Base-by-base conservation (phyloP, 2,888 invertebrate species). In the Polymixis flavicincta region DNA sequence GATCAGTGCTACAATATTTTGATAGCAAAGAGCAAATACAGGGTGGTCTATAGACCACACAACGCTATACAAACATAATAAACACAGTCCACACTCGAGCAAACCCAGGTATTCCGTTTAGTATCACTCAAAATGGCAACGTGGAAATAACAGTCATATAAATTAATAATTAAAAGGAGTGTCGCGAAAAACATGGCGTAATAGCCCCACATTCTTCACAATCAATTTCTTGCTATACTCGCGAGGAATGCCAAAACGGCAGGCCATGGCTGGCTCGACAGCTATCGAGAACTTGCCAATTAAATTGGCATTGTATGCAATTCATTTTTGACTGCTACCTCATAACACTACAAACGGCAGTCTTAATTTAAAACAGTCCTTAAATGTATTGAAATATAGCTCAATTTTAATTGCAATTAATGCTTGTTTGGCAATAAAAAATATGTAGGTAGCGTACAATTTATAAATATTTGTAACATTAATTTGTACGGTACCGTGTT, bases 141-240 rank as follows among this genome's bases (percentile, higher is more conserved):
- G 69, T 78, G 74, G 64, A 80, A 80, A 84, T 79, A 80, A 80
- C 73, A 75, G 75, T 82, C 85, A 87, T 88, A 90, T 89, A 87
- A 88, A 90, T 90, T 89, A 90, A 90, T 90, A 90, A 91, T 90
- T 89, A 86, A 87, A 86, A 80, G 79, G 82, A 88, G 85, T 84
- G 82, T 82, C 59, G 76, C 65, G 68, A 78, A 87, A 89, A 91
- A 90, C 83, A 89, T 86, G 87, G 87, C 83, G 71, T 89, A 91
- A 93, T 91, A 89, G 88, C 80, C 83, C 87, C 54, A 81, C 92
- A 92, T 94, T 91, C 89, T 79, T 71, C 50, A 82, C 89, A 91
- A 93, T 92, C 91, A 91, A 90, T 91, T 92, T 90, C 89, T 92
- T 92, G 82, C 78, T 70, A 80, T 71, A 75, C 76, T 32, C 75